Evolutionary conservation across 2,888 invertebrate genomes (phyloP), one percentile per base, ranked within the genome.

Genomic region (Petrophora chlorosata): DNA sequence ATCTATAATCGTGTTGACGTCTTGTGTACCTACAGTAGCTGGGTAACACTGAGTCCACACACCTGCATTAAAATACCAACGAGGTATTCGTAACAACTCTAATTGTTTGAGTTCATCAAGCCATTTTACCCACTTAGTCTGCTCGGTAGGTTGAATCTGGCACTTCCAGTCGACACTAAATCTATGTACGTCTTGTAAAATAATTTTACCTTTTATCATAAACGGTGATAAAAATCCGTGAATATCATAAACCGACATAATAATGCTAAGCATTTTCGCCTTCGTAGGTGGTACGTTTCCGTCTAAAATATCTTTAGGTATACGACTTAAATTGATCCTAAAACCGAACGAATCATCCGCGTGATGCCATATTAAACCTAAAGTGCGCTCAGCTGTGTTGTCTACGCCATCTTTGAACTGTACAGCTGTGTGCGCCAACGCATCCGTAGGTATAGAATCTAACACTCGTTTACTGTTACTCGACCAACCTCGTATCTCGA

Each of bases 201-300:
- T 43, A 2, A 62, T 58, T 35, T 43, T 50, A 7, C 53, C 58
- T 29, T 54, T 36, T n/a, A 62, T 54, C 2, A 55, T 52, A 25
- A 61, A 57, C 3, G 61, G 61, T 7, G 59, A 14, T 3, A 61
- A 16, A 30, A 58, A 52, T 1, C 61, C 61, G 10, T 47, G 45
- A 0, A 54, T 30, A 19, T 59, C 59, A 22, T 50, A 62, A 16
- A 58, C 41, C 0, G 54, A 57, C 59, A 63, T 63, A 23, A 60
- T 17, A n/a, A 61, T 42, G 1, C 28, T 19, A 4, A 60, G 25
- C 44, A 56, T 44, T 13, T 34, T 4, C 12, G 54, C 25, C 25
- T 63, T 61, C 1, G 59, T 61, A 0, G 61, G 63, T 36, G 15
- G 17, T 17, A 17, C 17, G 29, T 44, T 9, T 8, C 55, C 53